Evolutionary conservation across 2,797 vertebrate genomes (phyloP), one percentile per base, ranked within the genome.

Genomic region (Caiman crocodilus): DNA sequence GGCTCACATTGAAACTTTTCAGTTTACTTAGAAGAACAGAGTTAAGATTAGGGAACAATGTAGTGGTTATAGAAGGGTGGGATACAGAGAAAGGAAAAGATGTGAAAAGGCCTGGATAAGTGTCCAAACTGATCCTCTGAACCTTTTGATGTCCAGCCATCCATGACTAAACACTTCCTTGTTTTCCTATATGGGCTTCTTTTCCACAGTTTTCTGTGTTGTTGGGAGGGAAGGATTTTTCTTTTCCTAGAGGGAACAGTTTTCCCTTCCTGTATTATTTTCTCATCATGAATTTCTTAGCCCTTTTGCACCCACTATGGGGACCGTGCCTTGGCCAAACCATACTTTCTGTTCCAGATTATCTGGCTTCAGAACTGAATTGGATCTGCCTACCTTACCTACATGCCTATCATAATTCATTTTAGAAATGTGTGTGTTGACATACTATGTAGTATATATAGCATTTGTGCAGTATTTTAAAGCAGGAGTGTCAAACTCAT

Each of bases 311-410:
- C 21, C 57, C 26, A 75, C 12, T 14, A 71, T 9, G 9, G 84
- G 82, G 4, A 82, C 35, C 7, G 79, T 88, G 87, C 92, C 80
- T 91, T 87, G 59, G 91, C 30, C 60, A 86, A 90, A 84, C 3
- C 80, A 73, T 87, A 77, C 1, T 71, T 94, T 90, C 71, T 88
- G 17, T 76, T 42, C 77, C 91, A 63, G 23, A 93, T 85, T 25
- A 74, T 56, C 71, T 18, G 23, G 65, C 23, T 90, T 96, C 75
- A 92, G 77, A 96, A 94, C 86, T 87, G 93, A 85, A 84, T 87
- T 42, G 75, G 25, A 80, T 14, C 21, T 71, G 8, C 67, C 17
- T 60, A n/a, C 90, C 79, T 92, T 85, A 79, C 80, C 56, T 86
- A 28, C 5, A 7, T 23, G 79, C 14, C 4, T 28, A 64, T 64